A percentile compares a stretch with the other conserved stretches of the same genome.
Evolutionary conservation across 2,888 invertebrate species (phyloP).

Genomic region (Stramonita haemastoma): DNA sequence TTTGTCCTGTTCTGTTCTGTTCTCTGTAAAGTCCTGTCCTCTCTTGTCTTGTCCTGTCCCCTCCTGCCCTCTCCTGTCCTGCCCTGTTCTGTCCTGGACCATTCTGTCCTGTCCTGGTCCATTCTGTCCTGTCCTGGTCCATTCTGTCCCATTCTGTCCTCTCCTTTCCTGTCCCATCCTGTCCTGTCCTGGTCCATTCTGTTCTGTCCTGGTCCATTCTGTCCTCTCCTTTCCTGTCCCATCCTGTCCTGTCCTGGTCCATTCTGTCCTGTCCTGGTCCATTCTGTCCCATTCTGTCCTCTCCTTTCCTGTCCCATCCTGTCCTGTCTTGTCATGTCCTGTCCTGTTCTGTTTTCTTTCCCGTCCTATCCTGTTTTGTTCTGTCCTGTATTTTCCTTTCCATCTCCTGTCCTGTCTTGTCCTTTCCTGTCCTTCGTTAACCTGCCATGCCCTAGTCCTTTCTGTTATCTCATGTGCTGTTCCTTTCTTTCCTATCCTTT

Average conservation of each 20-base stretch:
- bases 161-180: not conserved
- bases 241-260: not conserved
- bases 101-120: no score
- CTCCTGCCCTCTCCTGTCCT: not conserved
- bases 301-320: not conserved
- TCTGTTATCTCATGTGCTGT: no score
- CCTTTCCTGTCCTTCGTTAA: no score
- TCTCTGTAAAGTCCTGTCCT: no score
- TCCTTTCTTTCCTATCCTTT: not conserved
- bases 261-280: not conserved
- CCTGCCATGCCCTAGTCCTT: no score
- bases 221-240: no score
- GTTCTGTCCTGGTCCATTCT: not conserved
- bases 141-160: not conserved
- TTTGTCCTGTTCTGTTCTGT: no score
- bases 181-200: not conserved
- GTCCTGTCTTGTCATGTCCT: not conserved
- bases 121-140: no score
- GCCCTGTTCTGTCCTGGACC: not conserved
- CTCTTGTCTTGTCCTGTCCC: constrained; percentile 4
- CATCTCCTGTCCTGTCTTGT: not conserved
- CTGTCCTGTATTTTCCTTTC: not conserved
- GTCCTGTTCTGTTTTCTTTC: not conserved
- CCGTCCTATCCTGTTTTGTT: not conserved
- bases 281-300: not conserved